A percentile compares a stretch with the other conserved stretches of the same genome.
Conservation (phyloP, 2,888 invertebrate species). For the Escarpia spicata region DNA sequence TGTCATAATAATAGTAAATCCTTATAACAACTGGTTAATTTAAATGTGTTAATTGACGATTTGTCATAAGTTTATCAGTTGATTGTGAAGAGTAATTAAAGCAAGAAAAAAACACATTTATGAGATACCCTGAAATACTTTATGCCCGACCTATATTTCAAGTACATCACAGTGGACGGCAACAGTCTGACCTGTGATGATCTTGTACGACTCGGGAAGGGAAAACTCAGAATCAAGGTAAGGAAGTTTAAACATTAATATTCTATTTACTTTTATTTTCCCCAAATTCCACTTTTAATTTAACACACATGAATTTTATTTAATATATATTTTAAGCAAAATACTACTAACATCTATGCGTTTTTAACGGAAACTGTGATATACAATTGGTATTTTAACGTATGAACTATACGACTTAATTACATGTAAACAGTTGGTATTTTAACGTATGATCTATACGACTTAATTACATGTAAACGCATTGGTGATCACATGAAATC, state of each 20-base stretch:
- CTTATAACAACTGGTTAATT: too few species aligned
- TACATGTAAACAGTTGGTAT: neutral
- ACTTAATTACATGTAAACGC: too few species aligned
- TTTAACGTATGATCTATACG: too few species aligned
- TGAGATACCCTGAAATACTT: neutral
- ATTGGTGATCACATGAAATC: neutral
- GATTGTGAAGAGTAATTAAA: too few species aligned
- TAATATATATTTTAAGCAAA: neutral
- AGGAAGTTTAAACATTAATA: slow-evolving; percentile 31
- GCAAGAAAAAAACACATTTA: neutral
- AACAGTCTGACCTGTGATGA: slow-evolving; percentile 71
- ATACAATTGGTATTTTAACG: neutral
- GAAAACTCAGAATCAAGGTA: slow-evolving; percentile 71
- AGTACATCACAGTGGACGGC: slow-evolving; percentile 72
- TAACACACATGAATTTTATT: neutral
- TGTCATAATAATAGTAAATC: too few species aligned
- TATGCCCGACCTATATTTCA: slow-evolving; percentile 27
- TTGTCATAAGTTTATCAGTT: too few species aligned
- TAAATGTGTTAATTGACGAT: too few species aligned
- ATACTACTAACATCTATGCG: too few species aligned
- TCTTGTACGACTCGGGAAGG: slow-evolving; percentile 70
- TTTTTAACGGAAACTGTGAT: neutral
- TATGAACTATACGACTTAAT: too few species aligned
- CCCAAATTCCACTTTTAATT: neutral
- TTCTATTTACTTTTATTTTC: slow-evolving; percentile 18